Conservation (phyloP, 2,888 invertebrate genomes). For the Pyrrhia umbra region DNA sequence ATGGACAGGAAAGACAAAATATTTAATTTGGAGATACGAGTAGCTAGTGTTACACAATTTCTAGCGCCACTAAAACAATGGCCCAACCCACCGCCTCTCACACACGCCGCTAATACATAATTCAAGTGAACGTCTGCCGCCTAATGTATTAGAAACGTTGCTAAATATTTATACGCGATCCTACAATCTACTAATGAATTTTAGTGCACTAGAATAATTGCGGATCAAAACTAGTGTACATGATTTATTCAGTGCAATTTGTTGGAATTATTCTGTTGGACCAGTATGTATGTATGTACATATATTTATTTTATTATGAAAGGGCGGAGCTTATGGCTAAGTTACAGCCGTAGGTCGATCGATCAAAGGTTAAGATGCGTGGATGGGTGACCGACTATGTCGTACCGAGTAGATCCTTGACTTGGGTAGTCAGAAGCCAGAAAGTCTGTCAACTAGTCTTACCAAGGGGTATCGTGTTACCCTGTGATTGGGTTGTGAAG, state of each 20-base stretch:
- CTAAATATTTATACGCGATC: conserved; percentile 82
- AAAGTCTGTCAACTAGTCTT: too few species aligned
- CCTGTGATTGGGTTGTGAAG: too few species aligned
- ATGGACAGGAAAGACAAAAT: too few species aligned
- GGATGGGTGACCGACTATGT: neutral
- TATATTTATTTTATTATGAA: too few species aligned
- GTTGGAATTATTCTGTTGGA: conserved; percentile 7
- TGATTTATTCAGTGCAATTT: conserved; percentile 53
- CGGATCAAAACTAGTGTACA: conserved; percentile 29
- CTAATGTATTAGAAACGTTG: conserved; percentile 82
- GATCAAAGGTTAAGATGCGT: too few species aligned
- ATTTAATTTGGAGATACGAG: neutral
- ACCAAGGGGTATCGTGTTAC: too few species aligned
- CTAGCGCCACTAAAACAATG: conserved; percentile 27
- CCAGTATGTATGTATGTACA: neutral
- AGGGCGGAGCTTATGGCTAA: too few species aligned
- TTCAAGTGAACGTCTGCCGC: conserved; percentile 74
- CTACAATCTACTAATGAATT: conserved; percentile 81
- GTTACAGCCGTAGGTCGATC: too few species aligned
- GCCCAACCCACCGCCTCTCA: conserved; percentile 24
- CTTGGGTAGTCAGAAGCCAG: too few species aligned
- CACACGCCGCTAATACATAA: conserved; percentile 72
- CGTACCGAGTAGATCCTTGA: too few species aligned
- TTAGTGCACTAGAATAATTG: conserved; percentile 63
- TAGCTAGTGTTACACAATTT: neutral